Conservation (phyloP, 2,113 vertebrate genomes). For the Rhea pennata region DNA sequence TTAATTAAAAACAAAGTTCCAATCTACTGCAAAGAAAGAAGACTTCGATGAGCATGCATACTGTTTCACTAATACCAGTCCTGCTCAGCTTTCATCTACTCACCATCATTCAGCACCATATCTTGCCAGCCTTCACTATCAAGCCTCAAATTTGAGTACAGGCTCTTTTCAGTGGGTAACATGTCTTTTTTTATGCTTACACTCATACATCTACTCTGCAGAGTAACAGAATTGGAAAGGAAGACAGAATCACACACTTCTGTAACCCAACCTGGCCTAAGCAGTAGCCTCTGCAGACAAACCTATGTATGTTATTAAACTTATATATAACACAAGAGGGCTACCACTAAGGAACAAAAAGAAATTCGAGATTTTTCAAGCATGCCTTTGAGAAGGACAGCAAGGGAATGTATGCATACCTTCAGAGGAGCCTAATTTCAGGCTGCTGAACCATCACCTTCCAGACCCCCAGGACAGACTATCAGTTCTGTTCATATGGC, state of each 20-base stretch:
- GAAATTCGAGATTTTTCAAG: not conserved
- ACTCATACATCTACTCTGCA: not conserved
- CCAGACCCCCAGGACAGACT: not conserved
- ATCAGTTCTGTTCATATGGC: not conserved
- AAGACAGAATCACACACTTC: slow-evolving; percentile 14
- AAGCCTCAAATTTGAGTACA: slow-evolving; percentile 8
- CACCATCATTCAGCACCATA: not conserved
- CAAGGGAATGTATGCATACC: not conserved
- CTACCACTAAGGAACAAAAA: not conserved
- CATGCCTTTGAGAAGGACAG: not conserved
- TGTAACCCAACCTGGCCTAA: not conserved
- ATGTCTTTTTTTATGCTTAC: not conserved
- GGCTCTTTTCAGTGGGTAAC: slow-evolving; percentile 7
- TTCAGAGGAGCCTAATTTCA: not conserved
- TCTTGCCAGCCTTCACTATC: not conserved
- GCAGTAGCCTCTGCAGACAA: not conserved
- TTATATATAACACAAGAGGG: not conserved
- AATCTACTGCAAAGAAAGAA: not conserved
- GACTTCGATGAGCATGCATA: not conserved
- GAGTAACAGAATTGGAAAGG: not conserved
- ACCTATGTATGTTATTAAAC: not conserved
- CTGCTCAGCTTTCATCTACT: not conserved
- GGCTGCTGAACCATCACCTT: not conserved
- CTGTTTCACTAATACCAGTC: slow-evolving; percentile 8
- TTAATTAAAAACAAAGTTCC: not conserved